phyloP scores from a whole-genome alignment of 1,140 invertebrate species.

The Lucilia cuprina region DNA sequence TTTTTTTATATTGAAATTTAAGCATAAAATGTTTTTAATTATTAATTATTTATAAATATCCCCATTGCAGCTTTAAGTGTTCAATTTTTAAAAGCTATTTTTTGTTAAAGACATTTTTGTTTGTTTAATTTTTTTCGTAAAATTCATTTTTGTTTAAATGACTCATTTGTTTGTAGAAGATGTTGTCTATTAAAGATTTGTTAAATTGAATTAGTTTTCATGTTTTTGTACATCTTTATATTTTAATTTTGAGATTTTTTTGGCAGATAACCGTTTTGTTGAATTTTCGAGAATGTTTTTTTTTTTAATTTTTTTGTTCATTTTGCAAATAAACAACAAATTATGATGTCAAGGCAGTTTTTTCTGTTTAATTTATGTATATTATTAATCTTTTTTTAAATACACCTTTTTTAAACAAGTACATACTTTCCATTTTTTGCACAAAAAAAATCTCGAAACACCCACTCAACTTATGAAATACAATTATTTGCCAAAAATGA shows the following conservation, averaged over 20 bases:
- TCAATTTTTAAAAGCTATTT: no score
- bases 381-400: background rate
- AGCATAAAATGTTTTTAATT: no score
- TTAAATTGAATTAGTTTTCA: background rate
- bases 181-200: background rate
- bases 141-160: background rate
- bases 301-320: background rate
- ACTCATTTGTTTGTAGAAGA: background rate
- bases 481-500: background rate
- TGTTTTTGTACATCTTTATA: background rate
- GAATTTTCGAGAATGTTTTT: background rate
- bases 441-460: background rate
- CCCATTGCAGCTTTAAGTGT: no score
- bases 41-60: no score
- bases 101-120: background rate
- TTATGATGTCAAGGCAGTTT: conserved; percentile 1
- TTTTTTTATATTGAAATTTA: no score
- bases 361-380: background rate
- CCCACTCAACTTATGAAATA: background rate
- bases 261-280: background rate
- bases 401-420: background rate
- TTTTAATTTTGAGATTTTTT: background rate
- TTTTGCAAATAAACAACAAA: background rate
- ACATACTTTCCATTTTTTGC: background rate
- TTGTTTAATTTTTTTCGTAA: background rate